Evolutionary conservation across 2,797 vertebrate species (phyloP), one percentile per base, ranked within the genome.

Genomic region (Notamacropus eugenii): DNA sequence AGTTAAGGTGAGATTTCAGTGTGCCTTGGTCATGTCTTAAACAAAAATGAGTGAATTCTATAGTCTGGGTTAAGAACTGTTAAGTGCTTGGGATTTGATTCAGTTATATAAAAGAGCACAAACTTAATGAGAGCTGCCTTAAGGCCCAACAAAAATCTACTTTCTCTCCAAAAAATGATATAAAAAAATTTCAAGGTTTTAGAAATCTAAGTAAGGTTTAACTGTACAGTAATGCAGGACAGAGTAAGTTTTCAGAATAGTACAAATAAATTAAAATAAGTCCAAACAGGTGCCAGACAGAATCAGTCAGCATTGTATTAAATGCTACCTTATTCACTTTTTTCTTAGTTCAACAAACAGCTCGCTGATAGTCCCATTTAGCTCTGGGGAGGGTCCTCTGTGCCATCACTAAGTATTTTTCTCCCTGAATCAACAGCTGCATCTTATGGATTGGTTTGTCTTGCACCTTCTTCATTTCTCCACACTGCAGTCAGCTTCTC

Each of bases 201-300:
- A 92, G 67, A 59, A 93, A 93, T 93, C 28, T 90, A 90, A 91
- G 50, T 82, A 54, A 93, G 40, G 29, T 55, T 92, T 59, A 91
- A 91, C 59, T 91, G 52, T 29, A 93, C 14, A 13, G 14, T 87
- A 90, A 93, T n/a, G 6, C 27, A 91, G 67, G 16, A 90, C 90
- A 91, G 67, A 95, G 29, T 67, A 56, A 67, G 27, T 91, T 24
- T 92, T 93, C 57, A 46, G 90, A 92, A 59, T 50, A 93, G 34
- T 92, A 90, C 90, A 94, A 94, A 22, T 82, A 93, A 58, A 93
- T 91, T n/a, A 87, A 93, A 95, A 50, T 82, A 56, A 57, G 28
- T 58, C 40, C 28, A 40, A 95, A 90, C 56, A 58, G 28, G 4
- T 90, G n/a, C 14, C 46, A 55, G 14, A 55, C 55, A 16, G 14